Conservation (phyloP, 2,888 invertebrate genomes). For the Heliconius ismenius region DNA sequence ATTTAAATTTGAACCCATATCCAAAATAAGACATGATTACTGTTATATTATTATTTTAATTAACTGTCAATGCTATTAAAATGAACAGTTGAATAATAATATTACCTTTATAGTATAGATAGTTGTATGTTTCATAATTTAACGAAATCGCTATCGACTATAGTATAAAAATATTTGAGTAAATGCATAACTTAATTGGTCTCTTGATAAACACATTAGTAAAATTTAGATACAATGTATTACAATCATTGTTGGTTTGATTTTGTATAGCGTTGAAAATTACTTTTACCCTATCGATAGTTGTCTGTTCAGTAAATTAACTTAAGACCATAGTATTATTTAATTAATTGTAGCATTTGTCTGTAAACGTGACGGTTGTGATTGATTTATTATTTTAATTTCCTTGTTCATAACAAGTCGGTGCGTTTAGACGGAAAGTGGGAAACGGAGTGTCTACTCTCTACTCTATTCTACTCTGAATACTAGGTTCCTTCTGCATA, state of each 20-base stretch:
- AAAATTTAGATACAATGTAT: background rate
- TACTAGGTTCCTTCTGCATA: background rate
- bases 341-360: background rate
- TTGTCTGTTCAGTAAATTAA: background rate
- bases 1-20: background rate
- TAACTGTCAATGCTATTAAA: background rate
- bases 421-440: too few relatives aligned
- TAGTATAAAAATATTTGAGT: background rate
- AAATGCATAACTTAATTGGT: background rate
- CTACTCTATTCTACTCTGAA: too few relatives aligned
- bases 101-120: background rate
- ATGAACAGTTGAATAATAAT: background rate
- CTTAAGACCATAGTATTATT: background rate
- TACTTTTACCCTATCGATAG: background rate
- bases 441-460: too few relatives aligned
- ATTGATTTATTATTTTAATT: background rate
- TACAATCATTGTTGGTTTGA: conserved; percentile 62
- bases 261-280: conserved; percentile 65
- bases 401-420: too few relatives aligned
- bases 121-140: background rate
- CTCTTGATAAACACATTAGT: background rate
- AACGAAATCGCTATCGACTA: background rate
- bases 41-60: background rate
- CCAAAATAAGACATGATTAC: background rate
- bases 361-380: background rate